Percentiles rank a stretch among this genome's conserved stretches.
Evolutionary conservation across 2,797 vertebrate species (phyloP).

Genomic region (Harpagifer antarcticus): DNA sequence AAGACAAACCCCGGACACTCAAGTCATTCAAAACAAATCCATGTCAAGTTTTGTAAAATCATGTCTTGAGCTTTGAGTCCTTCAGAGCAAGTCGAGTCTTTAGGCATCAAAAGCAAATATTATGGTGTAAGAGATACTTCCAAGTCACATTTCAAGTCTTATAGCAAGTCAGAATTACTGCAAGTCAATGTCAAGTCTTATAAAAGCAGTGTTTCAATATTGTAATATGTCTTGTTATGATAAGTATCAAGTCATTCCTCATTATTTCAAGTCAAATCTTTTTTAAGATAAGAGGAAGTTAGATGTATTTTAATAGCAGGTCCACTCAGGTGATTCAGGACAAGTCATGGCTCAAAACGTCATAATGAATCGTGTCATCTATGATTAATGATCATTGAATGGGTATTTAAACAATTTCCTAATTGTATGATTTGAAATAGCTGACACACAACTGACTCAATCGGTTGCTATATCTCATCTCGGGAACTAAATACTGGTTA

Average conservation of each 20-base stretch:
- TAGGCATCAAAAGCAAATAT: too few species aligned
- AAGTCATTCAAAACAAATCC: not conserved
- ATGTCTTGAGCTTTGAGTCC: not conserved
- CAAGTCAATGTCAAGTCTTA: not conserved
- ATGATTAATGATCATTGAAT: not conserved
- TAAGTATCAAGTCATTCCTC: not conserved
- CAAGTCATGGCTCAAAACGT: not conserved
- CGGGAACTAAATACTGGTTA: not conserved
- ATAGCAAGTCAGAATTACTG: not conserved
- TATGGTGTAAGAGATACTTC: too few species aligned
- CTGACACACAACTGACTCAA: not conserved
- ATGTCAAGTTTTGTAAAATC: not conserved
- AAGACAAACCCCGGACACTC: too few species aligned
- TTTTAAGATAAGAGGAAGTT: too few species aligned
- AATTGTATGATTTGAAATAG: not conserved
- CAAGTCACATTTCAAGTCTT: not conserved
- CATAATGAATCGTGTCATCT: not conserved
- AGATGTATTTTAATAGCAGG: not conserved
- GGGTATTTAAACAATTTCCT: not conserved
- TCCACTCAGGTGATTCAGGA: not conserved
- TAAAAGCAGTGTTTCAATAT: too few species aligned
- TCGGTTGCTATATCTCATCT: not conserved
- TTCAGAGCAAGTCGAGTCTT: not conserved
- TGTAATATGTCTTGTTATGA: not conserved
- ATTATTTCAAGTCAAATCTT: too few species aligned